These are phyloP conservation scores for Ceyx cyanopectus DNA, from an alignment of 2,113 vertebrate genomes.

Conservation along the genomic window DNA sequence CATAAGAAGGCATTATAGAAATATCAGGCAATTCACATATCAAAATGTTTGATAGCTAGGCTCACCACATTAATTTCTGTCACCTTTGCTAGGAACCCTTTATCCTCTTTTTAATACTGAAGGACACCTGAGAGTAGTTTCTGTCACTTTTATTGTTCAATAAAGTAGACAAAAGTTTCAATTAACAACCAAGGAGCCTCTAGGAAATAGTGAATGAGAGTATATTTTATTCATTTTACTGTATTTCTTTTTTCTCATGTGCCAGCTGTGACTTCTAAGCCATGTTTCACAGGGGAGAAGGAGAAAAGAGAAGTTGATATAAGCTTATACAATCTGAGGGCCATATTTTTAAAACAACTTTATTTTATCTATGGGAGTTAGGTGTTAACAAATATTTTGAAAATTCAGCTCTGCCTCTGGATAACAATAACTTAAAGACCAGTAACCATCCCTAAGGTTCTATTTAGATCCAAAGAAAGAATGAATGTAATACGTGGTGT, in stretches of 20 bases:
- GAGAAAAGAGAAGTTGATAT: neutral
- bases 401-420: neutral
- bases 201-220: conserved; percentile 80
- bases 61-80: conserved; percentile 83
- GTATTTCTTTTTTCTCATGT: conserved; percentile 79
- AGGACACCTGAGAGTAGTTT: conserved; percentile 82
- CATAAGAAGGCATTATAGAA: conserved; percentile 85
- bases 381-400: neutral
- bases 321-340: neutral
- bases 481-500: accelerated
- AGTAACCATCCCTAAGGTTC: neutral
- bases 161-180: conserved; percentile 87
- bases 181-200: conserved; percentile 80
- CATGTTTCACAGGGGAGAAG: neutral
- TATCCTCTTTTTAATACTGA: conserved; percentile 84
- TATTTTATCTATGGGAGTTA: neutral
- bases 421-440: neutral
- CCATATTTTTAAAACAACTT: conserved; percentile 9
- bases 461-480: neutral
- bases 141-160: conserved; percentile 86
- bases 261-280: conserved; percentile 67
- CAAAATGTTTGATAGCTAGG: conserved; percentile 86
- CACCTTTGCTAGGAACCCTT: conserved; percentile 80
- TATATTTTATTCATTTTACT: conserved; percentile 83
- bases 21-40: conserved; percentile 87